Conservation (phyloP, 2,113 vertebrate genomes). For the Acrocephalus kingi region DNA sequence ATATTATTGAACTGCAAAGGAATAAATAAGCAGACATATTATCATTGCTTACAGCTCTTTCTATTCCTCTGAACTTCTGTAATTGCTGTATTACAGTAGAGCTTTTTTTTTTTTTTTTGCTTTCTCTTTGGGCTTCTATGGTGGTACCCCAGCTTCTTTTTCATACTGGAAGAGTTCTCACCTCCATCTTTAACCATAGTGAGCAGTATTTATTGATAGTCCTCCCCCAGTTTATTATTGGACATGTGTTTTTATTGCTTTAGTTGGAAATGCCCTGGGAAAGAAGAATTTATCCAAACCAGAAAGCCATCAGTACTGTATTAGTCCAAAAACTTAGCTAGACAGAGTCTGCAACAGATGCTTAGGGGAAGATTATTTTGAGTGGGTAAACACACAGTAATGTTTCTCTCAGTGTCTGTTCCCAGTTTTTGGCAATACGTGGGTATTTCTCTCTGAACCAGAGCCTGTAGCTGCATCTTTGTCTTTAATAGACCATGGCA, state of each 20-base stretch:
- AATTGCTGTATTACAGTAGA: not conserved
- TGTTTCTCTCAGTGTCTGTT: not conserved
- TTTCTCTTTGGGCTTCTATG: not conserved
- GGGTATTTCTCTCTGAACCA: conserved; percentile 10
- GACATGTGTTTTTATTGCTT: not conserved
- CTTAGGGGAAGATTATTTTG: conserved; percentile 12
- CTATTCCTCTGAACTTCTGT: not conserved
- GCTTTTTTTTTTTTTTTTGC: not conserved
- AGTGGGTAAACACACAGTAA: not conserved
- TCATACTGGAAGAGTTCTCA: not conserved
- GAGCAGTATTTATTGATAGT: not conserved
- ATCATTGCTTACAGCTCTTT: not conserved
- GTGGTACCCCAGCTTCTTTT: not conserved
- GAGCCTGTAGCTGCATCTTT: conserved; percentile 19
- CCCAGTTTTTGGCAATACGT: conserved; percentile 27
- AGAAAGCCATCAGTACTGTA: not conserved
- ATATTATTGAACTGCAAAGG: not conserved
- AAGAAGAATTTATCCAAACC: not conserved
- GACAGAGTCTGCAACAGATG: not conserved
- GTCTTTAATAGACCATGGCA: not conserved
- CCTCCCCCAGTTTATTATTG: not conserved
- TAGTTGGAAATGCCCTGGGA: not conserved
- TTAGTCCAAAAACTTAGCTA: not conserved
- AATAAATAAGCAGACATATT: not conserved
- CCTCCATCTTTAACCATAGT: not conserved